A percentile compares a stretch with the other conserved stretches of the same genome.
These are phyloP conservation scores for Numenius arquata DNA, from an alignment of 2,113 vertebrate species.

Conservation along the genomic window DNA sequence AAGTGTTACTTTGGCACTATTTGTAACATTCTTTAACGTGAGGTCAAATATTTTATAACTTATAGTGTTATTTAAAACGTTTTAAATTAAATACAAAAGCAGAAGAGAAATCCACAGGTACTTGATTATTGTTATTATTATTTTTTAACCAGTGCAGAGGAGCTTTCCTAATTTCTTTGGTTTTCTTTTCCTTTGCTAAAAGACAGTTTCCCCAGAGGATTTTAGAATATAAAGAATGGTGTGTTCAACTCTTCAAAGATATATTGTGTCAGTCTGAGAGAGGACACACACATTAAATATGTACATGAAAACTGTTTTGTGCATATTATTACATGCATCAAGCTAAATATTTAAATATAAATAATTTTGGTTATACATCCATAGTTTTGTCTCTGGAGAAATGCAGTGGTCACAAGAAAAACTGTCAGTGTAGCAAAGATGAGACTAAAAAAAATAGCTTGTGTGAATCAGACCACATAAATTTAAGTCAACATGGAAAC, in stretches of 20 bases:
- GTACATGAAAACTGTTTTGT: not conserved
- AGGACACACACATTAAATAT: not conserved
- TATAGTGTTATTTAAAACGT: conserved; percentile 22
- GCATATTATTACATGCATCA: not conserved
- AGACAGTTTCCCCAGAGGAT: not conserved
- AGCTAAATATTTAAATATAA: not conserved
- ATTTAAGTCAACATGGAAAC: not conserved
- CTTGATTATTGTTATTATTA: not conserved
- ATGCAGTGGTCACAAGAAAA: not conserved
- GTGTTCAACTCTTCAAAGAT: not conserved
- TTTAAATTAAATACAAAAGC: not conserved
- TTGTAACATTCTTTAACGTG: not conserved
- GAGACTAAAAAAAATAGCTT: not conserved
- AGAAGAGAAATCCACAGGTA: not conserved
- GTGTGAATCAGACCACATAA: not conserved
- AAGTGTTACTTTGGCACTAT: not conserved
- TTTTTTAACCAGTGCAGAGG: not conserved
- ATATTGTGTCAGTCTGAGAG: not conserved
- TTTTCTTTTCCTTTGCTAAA: not conserved
- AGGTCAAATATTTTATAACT: conserved; percentile 18
- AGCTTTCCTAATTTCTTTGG: not conserved
- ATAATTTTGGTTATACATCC: not conserved
- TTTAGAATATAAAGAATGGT: not conserved
- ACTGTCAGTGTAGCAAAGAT: not conserved
- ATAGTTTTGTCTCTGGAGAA: not conserved